These are phyloP conservation scores for Falco punctatus DNA, from an alignment of 2,113 vertebrate species.

Conservation along the genomic window DNA sequence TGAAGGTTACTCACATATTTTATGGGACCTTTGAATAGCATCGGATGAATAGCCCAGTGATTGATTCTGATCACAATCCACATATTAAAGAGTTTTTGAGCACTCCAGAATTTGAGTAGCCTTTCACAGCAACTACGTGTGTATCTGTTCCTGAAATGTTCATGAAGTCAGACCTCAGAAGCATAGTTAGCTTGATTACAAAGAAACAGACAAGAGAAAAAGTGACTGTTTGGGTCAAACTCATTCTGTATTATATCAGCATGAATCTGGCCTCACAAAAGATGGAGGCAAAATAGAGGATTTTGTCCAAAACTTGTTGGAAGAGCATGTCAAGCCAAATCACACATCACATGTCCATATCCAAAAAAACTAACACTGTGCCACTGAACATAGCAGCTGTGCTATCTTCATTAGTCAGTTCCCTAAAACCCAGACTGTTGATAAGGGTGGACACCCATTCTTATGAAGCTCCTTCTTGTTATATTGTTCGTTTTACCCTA, in stretches of 20 bases:
- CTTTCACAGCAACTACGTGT: background rate
- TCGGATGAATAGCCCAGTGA: constrained; percentile 16
- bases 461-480: background rate
- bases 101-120: background rate
- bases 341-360: background rate
- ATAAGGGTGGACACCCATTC: background rate
- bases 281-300: background rate
- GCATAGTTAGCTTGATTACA: background rate
- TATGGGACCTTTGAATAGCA: background rate
- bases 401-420: background rate
- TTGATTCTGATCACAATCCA: constrained; percentile 31
- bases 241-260: background rate
- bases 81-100: background rate
- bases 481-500: background rate
- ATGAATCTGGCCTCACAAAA: background rate
- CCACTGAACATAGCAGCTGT: background rate
- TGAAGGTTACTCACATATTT: background rate
- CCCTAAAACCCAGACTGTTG: background rate
- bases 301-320: background rate
- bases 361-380: background rate
- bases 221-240: background rate
- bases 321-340: background rate
- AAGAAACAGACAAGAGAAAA: background rate
- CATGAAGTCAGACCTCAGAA: background rate
- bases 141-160: background rate